Conservation (phyloP, 2,888 invertebrate genomes). For the Agrotis puta region DNA sequence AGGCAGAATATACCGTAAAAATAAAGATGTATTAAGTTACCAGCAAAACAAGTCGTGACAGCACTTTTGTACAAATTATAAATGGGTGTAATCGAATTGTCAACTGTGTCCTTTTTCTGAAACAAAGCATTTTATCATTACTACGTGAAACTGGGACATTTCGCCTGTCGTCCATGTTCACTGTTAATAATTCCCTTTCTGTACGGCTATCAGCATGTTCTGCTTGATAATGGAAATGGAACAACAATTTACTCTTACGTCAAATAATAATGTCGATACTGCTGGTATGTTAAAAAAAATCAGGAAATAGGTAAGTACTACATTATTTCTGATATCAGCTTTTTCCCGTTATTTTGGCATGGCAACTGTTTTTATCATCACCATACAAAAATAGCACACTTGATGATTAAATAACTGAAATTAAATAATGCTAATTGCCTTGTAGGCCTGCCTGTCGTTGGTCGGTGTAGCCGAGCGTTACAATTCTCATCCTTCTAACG, state of each 20-base stretch:
- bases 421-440: conserved; percentile 1
- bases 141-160: conserved; percentile 37
- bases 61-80: conserved; percentile 81
- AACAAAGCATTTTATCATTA: conserved; percentile 43
- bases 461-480: conserved; percentile 33
- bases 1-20: background rate
- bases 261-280: conserved; percentile 14
- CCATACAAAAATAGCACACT: conserved; percentile 31
- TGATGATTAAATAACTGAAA: conserved; percentile 5
- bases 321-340: background rate
- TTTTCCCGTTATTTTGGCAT: background rate
- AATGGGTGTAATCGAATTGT: conserved; percentile 79
- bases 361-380: background rate
- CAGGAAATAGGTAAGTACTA: background rate
- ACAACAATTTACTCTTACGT: conserved; percentile 29
- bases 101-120: conserved; percentile 82
- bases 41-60: conserved; percentile 84
- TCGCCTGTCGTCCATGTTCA: conserved; percentile 4
- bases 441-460: background rate
- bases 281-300: background rate
- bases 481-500: conserved; percentile 72
- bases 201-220: conserved; percentile 31
- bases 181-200: conserved; percentile 34
- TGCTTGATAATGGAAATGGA: conserved; percentile 47
- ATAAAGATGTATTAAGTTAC: conserved; percentile 66